These are phyloP conservation scores for Doryteuthis pealeii DNA, from an alignment of 1,140 invertebrate genomes.

Conservation along the genomic window DNA sequence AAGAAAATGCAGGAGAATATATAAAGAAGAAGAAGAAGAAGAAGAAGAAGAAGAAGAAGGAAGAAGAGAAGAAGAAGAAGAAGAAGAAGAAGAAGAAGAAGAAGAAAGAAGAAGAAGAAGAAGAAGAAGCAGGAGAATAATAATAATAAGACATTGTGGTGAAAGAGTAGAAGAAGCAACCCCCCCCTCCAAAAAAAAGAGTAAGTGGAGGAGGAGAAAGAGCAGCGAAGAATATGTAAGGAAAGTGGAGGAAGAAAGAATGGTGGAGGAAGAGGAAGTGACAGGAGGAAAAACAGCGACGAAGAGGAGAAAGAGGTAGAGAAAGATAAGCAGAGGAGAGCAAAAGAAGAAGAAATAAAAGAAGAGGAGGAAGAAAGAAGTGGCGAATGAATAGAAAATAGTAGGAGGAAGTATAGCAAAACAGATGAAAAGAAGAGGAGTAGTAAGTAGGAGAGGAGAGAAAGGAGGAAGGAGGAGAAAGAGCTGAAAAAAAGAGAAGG, in stretches of 20 bases:
- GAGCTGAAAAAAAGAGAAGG: neutral
- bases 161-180: constrained; percentile 21
- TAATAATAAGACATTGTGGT: constrained; percentile 18
- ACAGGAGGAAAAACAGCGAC: too few relatives aligned
- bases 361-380: neutral
- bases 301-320: too few relatives aligned
- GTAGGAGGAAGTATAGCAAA: constrained; percentile 27
- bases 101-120: constrained; percentile 40
- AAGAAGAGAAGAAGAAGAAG: constrained; percentile 37
- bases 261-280: constrained; percentile 4
- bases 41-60: neutral
- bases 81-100: constrained; percentile 43
- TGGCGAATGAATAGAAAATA: neutral
- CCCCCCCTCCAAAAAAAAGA: constrained; percentile 14
- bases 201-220: constrained; percentile 22
- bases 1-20: neutral
- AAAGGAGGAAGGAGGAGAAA: constrained; percentile 17
- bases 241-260: constrained; percentile 10
- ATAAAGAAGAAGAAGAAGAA: neutral
- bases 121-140: constrained; percentile 12
- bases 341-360: neutral
- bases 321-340: neutral
- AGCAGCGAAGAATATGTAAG: neutral
- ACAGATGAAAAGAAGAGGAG: constrained; percentile 36
- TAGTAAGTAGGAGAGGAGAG: constrained; percentile 35